Base-by-base conservation (phyloP, 2,888 invertebrate species). In the Chamaedrilus cognettii region DNA sequence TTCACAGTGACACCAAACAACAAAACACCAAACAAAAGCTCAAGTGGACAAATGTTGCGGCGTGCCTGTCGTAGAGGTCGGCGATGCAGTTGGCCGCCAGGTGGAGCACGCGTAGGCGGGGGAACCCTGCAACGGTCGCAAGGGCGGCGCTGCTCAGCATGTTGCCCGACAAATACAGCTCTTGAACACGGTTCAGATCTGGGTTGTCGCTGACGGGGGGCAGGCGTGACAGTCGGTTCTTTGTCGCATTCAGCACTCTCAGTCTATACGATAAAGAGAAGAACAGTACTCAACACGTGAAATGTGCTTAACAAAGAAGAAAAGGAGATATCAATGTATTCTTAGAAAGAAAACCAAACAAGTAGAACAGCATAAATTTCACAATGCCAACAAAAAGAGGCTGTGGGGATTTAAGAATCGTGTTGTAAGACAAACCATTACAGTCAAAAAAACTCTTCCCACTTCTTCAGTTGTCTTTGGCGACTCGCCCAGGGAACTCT, bases 31-130 rank as follows among this genome's bases (percentile, higher is more conserved):
- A 26, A 7, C 15, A 59, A n/a, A n/a, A n/a, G n/a, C n/a, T n/a
- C n/a, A n/a, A n/a, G n/a, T n/a, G n/a, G n/a, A n/a, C n/a, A n/a
- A 31, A 11, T 31, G 15, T 30, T 23, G 5, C 11, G 30, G 28
- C 15, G 28, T 60, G 85, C 85, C 78, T 80, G 72, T 85, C 84
- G 66, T 80, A 79, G 35, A 86, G 78, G 50, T 80, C 81, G 61
- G 80, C 76, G 19, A 86, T 74, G 35, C 78, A 78, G 70, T 86
- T 86, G 68, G 83, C 79, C 11, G 85, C 82, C 28, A 86, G 64
- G 71, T 85, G 84, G 2, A 86, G 77, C 2, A 82, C 70, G 70
- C 84, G 78, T 2, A 85, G 77, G 51, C 83, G 72, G 5, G 78
- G 77, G 71, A 80, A 84, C 50, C 77, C 75, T 64, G 81, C 77